A percentile compares a stretch with the other conserved stretches of the same genome.
Conservation (phyloP, 2,888 invertebrate species). For the Sympetrum striolatum region DNA sequence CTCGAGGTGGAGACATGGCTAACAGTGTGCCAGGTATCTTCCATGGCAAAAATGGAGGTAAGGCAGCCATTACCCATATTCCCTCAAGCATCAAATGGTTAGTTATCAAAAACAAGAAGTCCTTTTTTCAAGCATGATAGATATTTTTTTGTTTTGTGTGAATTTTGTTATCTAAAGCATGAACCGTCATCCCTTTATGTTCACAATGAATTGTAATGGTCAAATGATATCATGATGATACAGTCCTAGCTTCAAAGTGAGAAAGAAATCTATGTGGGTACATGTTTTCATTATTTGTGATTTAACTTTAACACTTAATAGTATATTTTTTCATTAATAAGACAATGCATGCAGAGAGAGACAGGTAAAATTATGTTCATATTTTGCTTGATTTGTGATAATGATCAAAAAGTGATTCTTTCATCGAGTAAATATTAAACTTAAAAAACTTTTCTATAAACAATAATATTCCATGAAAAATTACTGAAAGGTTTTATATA, state of each 20-base stretch:
- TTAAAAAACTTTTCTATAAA: neutral
- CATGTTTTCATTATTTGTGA: neutral
- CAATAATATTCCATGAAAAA: neutral
- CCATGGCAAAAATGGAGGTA: conserved; percentile 62
- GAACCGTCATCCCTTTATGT: conserved; percentile 53
- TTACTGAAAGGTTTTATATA: neutral
- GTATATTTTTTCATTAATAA: neutral
- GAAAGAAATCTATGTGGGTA: neutral
- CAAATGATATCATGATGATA: neutral
- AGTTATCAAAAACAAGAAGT: neutral
- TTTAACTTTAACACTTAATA: neutral
- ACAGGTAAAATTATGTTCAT: neutral
- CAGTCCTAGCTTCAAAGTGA: neutral
- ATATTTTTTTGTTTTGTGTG: conserved; percentile 30
- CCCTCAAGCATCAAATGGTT: neutral
- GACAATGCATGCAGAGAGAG: neutral
- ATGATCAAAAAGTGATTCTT: neutral
- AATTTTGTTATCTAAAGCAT: conserved; percentile 57
- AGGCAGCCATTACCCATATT: conserved; percentile 47
- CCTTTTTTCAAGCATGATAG: neutral
- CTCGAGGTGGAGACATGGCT: neutral
- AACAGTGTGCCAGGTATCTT: conserved; percentile 60
- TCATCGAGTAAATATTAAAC: neutral
- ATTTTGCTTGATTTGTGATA: neutral
- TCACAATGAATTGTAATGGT: neutral